These are phyloP conservation scores for Chitala chitala DNA, from an alignment of 2,113 vertebrate genomes.

Conservation along the genomic window DNA sequence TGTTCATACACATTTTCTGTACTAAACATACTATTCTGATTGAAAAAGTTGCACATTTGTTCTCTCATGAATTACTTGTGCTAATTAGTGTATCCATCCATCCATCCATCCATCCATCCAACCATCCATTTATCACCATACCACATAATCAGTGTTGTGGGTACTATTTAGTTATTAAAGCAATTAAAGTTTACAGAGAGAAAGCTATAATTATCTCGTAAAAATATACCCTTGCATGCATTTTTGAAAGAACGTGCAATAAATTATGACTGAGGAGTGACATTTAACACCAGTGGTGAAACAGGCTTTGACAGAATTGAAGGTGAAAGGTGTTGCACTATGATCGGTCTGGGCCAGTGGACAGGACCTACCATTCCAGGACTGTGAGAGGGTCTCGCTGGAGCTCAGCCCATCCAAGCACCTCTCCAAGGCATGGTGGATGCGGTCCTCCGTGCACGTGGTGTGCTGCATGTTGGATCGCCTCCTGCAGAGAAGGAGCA, in stretches of 20 bases:
- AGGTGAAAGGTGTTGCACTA: neutral
- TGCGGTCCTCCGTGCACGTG: slow-evolving; percentile 95
- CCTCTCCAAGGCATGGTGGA: slow-evolving; percentile 87
- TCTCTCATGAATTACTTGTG: too few species aligned
- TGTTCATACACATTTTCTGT: too few species aligned
- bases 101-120: too few species aligned
- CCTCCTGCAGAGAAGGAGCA: slow-evolving; percentile 53
- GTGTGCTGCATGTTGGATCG: slow-evolving; percentile 93
- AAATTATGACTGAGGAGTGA: neutral
- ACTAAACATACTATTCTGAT: too few species aligned
- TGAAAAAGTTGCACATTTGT: too few species aligned
- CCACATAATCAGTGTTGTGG: too few species aligned
- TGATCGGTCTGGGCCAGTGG: neutral
- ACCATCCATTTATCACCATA: too few species aligned
- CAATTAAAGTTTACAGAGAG: neutral
- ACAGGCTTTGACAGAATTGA: neutral
- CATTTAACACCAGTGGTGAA: neutral
- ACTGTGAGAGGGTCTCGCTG: slow-evolving; percentile 57
- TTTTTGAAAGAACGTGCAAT: neutral
- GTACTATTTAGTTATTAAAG: too few species aligned
- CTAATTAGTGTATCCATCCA: too few species aligned
- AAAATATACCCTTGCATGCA: neutral
- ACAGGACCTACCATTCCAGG: slow-evolving; percentile 79
- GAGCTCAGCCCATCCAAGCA: slow-evolving; percentile 81
- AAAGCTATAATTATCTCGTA: neutral